Evolutionary conservation across 2,113 vertebrate species (phyloP).

Genomic region (Paradoxurus hermaphroditus): DNA sequence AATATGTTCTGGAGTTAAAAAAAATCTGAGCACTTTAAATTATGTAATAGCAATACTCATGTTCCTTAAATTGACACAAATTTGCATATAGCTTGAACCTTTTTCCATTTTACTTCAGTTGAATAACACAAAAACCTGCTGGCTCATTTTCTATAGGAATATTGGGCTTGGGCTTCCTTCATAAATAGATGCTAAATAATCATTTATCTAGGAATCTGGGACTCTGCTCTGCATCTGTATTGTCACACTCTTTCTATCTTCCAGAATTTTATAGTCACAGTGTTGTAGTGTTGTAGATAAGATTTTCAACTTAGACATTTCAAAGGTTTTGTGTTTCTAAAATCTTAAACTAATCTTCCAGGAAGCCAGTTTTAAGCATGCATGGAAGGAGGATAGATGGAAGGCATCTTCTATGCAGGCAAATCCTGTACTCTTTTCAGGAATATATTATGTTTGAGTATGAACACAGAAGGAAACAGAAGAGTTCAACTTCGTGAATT

Average conservation of each 20-base stretch:
- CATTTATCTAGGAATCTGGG: not conserved
- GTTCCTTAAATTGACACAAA: not conserved
- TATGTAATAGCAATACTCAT: not conserved
- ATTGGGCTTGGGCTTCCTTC: not conserved
- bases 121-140: not conserved
- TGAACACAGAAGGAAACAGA: not conserved
- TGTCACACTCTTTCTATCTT: not conserved
- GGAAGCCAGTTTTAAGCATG: not conserved
- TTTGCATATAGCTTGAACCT: not conserved
- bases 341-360: not conserved
- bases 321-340: not conserved
- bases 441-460: not conserved
- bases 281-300: not conserved
- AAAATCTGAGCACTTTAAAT: constrained; percentile 33
- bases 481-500: not conserved
- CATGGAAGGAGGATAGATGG: not conserved
- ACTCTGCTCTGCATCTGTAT: not conserved
- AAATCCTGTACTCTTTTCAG: not conserved
- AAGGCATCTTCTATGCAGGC: not conserved
- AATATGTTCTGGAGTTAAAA: constrained; percentile 47
- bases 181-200: not conserved
- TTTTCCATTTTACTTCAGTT: constrained; percentile 34
- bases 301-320: not conserved
- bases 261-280: not conserved
- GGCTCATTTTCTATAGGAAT: not conserved